These are phyloP conservation scores for Laticauda colubrina DNA, from an alignment of 2,113 vertebrate genomes.

Conservation along the genomic window DNA sequence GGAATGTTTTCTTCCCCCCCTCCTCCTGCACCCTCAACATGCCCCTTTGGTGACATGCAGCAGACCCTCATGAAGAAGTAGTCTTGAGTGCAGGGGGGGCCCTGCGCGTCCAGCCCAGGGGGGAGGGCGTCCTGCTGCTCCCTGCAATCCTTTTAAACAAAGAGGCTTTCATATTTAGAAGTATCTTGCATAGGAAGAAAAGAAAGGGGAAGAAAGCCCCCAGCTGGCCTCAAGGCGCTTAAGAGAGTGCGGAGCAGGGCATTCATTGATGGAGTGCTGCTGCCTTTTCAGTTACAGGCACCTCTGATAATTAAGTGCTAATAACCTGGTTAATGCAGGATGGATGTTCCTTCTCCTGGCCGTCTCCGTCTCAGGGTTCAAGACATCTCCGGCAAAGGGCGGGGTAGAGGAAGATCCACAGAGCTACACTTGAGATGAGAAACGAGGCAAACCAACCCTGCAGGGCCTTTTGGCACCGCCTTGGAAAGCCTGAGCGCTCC, in stretches of 20 bases:
- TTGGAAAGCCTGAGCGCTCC: neutral
- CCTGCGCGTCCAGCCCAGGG: conserved; percentile 27
- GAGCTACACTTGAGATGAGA: neutral
- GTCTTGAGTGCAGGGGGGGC: conserved; percentile 52
- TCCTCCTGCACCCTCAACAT: conserved; percentile 28
- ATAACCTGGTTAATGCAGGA: conserved; percentile 71
- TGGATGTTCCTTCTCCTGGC: conserved; percentile 66
- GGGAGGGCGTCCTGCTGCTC: conserved; percentile 18
- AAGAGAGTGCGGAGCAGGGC: conserved; percentile 22
- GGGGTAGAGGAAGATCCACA: accelerated
- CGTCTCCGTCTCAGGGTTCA: conserved; percentile 64
- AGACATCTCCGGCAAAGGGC: conserved; percentile 47
- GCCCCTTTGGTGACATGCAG: conserved; percentile 36
- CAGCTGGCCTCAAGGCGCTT: conserved; percentile 47
- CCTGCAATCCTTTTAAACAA: neutral
- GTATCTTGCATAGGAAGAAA: conserved; percentile 11
- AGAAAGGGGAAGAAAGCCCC: conserved; percentile 1
- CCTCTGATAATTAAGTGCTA: conserved; percentile 69
- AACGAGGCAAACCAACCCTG: neutral
- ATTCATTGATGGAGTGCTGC: conserved; percentile 53
- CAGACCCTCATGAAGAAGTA: conserved; percentile 57
- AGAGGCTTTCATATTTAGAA: conserved; percentile 60
- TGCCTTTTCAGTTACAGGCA: conserved; percentile 68
- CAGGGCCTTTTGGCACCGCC: neutral
- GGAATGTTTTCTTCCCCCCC: conserved; percentile 47